phyloP scores from a whole-genome alignment of 2,888 invertebrate species.

The Caenorhabditis imperialis region DNA sequence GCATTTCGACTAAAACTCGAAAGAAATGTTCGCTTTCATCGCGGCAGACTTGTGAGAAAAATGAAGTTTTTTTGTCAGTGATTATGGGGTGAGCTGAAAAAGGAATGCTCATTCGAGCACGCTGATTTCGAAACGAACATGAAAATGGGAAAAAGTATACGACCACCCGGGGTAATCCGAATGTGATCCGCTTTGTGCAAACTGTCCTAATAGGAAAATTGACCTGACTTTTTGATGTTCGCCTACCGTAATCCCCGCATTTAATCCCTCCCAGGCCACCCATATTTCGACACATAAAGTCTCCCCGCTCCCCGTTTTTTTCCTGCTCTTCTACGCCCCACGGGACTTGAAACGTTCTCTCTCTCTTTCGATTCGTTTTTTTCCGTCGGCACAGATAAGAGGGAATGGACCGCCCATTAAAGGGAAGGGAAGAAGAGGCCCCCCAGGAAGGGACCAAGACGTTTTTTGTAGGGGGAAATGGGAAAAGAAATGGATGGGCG shows the following conservation, averaged over 20 bases:
- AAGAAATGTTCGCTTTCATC: too few relatives aligned
- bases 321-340: slow-evolving; percentile 10
- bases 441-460: slow-evolving; percentile 25
- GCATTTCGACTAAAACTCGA: too few relatives aligned
- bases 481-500: slow-evolving; percentile 2
- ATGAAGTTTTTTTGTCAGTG: too few relatives aligned
- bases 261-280: not conserved
- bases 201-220: too few relatives aligned
- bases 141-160: too few relatives aligned
- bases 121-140: too few relatives aligned
- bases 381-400: slow-evolving; percentile 20
- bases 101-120: too few relatives aligned
- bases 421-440: slow-evolving; percentile 18
- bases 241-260: slow-evolving; percentile 1
- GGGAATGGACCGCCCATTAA: slow-evolving; percentile 40
- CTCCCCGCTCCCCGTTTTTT: slow-evolving; percentile 10
- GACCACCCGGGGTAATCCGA: too few relatives aligned
- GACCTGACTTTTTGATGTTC: too few relatives aligned
- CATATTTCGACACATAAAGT: slow-evolving; percentile 14
- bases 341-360: not conserved
- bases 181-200: too few relatives aligned
- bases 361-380: not conserved
- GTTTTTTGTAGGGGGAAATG: not conserved
- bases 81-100: too few relatives aligned
- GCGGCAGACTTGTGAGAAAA: too few relatives aligned